Percentiles rank a stretch among this genome's conserved stretches.
Evolutionary conservation across 2,888 invertebrate species (phyloP).

Genomic region (Phyto melanocephala): DNA sequence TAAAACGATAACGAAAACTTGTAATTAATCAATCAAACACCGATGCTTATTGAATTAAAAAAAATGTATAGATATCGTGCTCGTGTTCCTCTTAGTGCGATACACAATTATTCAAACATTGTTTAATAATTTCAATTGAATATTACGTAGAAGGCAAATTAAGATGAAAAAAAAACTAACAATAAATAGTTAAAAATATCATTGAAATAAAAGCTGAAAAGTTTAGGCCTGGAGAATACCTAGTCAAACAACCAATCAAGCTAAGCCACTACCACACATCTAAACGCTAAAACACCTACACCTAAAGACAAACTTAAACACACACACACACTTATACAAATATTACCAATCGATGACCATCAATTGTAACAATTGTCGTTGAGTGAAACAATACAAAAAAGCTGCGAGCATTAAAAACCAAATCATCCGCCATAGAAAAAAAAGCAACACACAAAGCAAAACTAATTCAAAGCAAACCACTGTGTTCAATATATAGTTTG

Average conservation of each 20-base stretch:
- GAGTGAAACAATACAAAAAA: constrained; percentile 28
- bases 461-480: neutral
- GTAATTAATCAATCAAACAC: constrained; percentile 76
- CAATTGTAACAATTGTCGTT: constrained; percentile 76
- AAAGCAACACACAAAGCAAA: neutral
- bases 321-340: neutral
- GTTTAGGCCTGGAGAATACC: constrained; percentile 42
- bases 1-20: constrained; percentile 66
- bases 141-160: neutral
- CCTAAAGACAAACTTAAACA: neutral
- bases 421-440: constrained; percentile 1
- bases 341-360: constrained; percentile 67
- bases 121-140: constrained; percentile 45
- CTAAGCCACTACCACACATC: constrained; percentile 64
- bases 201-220: constrained; percentile 54
- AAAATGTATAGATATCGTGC: too few relatives aligned
- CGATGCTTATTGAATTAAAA: constrained; percentile 49
- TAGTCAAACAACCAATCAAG: constrained; percentile 28
- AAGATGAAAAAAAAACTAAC: neutral
- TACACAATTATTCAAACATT: constrained; percentile 10
- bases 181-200: constrained; percentile 68
- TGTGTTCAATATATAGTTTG: too few relatives aligned
- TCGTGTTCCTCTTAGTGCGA: too few relatives aligned
- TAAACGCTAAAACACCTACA: constrained; percentile 58
- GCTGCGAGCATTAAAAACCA: constrained; percentile 13